Percentiles rank a stretch among this genome's conserved stretches.
phyloP scores from a whole-genome alignment of 2,797 vertebrate genomes.

The Arctocebus calabarensis region DNA sequence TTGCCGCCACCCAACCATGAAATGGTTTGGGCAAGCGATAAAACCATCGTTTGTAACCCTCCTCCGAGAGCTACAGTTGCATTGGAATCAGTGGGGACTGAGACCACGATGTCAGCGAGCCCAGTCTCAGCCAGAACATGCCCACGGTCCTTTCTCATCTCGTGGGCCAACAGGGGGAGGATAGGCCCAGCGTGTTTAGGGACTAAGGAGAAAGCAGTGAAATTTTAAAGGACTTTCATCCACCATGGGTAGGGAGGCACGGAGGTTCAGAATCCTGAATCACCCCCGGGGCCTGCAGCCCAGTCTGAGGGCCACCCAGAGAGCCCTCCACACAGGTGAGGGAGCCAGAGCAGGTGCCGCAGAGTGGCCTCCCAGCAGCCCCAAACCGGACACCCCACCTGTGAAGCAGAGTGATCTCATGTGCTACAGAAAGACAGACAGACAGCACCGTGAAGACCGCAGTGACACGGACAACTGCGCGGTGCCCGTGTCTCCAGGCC shows the following conservation, averaged over 20 bases:
- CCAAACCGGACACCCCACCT: too few species aligned
- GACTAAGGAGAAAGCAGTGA: neutral
- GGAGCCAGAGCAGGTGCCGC: neutral
- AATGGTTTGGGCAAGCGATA: neutral
- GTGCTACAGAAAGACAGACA: fast-evolving
- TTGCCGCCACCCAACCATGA: neutral
- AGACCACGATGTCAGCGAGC: neutral
- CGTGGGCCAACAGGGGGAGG: neutral
- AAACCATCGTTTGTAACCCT: neutral
- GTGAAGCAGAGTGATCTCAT: fast-evolving
- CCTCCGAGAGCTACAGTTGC: neutral
- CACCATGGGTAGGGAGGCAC: fast-evolving
- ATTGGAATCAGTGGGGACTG: neutral
- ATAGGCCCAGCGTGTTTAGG: fast-evolving
- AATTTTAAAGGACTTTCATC: neutral
- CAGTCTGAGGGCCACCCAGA: fast-evolving
- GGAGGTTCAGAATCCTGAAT: neutral
- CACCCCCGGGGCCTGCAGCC: neutral
- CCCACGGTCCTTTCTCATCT: neutral
- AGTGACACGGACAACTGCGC: fast-evolving
- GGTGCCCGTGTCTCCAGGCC: neutral
- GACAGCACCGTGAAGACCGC: fast-evolving
- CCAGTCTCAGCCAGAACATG: neutral
- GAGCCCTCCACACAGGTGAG: neutral
- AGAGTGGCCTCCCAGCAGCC: too few species aligned